Evolutionary conservation across 23 tunicate genomes (phyloP).

Genomic region (Styela plicata): DNA sequence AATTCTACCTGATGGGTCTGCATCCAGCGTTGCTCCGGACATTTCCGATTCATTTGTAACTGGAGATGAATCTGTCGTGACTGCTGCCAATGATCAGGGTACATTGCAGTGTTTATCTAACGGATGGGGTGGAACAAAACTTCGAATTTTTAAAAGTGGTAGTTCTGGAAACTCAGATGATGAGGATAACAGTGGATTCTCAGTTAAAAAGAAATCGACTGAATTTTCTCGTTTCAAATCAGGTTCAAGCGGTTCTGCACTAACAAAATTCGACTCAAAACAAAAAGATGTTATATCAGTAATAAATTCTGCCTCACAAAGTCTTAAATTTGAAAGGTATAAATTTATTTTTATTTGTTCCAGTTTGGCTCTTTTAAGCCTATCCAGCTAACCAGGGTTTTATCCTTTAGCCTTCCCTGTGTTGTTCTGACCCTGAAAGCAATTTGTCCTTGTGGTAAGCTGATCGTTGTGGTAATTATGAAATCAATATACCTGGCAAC

Average conservation of each 20-base stretch:
- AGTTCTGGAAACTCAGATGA: neutral
- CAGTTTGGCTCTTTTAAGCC: too few species aligned
- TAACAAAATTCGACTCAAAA: too few species aligned
- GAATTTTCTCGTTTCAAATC: neutral
- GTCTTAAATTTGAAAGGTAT: too few species aligned
- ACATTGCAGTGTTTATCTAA: constrained; percentile 31
- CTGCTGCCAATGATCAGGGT: neutral
- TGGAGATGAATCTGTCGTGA: neutral
- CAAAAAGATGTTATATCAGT: too few species aligned
- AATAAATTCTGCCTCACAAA: too few species aligned
- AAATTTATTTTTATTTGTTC: too few species aligned
- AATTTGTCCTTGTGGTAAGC: too few species aligned
- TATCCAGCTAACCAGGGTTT: too few species aligned
- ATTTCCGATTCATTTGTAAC: neutral
- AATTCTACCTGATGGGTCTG: neutral
- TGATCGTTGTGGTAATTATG: too few species aligned
- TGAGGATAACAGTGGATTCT: neutral
- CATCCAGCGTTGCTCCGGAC: neutral
- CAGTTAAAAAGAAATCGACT: neutral
- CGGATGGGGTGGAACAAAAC: constrained; percentile 56
- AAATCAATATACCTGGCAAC: too few species aligned
- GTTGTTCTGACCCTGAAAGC: too few species aligned
- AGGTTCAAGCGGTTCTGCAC: neutral
- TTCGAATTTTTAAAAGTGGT: constrained; percentile 22
- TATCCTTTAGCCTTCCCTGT: too few species aligned